Percentiles rank a stretch among this genome's conserved stretches.
Evolutionary conservation across 2,113 vertebrate genomes (phyloP).

Genomic region (Scalopus aquaticus): DNA sequence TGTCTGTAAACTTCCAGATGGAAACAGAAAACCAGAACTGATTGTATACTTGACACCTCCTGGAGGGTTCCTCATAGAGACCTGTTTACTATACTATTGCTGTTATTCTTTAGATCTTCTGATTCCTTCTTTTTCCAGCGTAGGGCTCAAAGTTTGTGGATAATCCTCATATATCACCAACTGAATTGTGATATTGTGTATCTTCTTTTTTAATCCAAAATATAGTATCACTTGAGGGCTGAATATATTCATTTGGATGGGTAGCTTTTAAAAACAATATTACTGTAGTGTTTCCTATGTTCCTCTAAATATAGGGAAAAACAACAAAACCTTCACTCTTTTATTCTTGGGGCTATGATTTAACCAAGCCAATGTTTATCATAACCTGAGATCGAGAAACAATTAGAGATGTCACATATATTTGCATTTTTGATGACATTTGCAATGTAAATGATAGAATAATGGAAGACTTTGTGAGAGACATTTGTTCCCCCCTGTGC

Average conservation of each 20-base stretch:
- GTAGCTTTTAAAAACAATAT: slow-evolving; percentile 54
- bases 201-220: slow-evolving; percentile 39
- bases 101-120: neutral
- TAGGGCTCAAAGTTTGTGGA: neutral
- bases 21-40: neutral
- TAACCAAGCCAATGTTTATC: slow-evolving; percentile 49
- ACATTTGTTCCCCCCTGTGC: slow-evolving; percentile 54
- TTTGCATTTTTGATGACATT: slow-evolving; percentile 71
- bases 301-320: slow-evolving; percentile 63
- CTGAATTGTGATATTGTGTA: neutral
- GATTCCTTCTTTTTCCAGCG: neutral
- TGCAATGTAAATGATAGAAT: slow-evolving; percentile 73
- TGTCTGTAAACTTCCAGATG: slow-evolving; percentile 38
- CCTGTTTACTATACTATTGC: neutral
- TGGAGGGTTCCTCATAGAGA: neutral
- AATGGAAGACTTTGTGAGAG: slow-evolving; percentile 58
- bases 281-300: slow-evolving; percentile 15
- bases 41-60: neutral
- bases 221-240: neutral
- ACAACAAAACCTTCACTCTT: slow-evolving; percentile 35
- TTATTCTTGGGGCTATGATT: slow-evolving; percentile 58
- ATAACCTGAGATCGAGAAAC: slow-evolving; percentile 47
- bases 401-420: slow-evolving; percentile 49
- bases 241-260: neutral
- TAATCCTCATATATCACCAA: neutral